These are phyloP conservation scores for Poeciliopsis infans DNA, from an alignment of 2,797 vertebrate species.

Conservation along the genomic window DNA sequence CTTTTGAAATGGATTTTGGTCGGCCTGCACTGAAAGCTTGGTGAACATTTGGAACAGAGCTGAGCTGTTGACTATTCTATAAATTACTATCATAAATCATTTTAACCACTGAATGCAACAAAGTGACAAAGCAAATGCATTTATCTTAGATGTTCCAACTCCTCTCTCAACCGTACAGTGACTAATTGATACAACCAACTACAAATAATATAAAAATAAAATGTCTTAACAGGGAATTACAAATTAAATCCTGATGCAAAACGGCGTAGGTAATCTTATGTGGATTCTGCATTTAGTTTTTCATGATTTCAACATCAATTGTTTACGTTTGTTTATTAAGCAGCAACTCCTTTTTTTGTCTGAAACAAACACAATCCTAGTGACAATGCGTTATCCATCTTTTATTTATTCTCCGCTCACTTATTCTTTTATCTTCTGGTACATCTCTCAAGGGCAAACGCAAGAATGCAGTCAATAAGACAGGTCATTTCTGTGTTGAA, in stretches of 20 bases:
- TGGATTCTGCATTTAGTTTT: background rate
- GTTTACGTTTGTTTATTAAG: background rate
- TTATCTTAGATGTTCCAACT: background rate
- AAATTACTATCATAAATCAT: background rate
- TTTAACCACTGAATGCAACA: background rate
- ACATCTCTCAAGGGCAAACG: slow-evolving; percentile 28
- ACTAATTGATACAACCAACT: background rate
- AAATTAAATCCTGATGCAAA: background rate
- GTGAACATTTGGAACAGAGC: background rate
- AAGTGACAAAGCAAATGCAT: background rate
- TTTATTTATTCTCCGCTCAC: slow-evolving; percentile 17
- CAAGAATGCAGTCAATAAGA: slow-evolving; percentile 13
- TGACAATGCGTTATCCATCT: slow-evolving; percentile 11
- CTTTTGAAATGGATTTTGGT: background rate
- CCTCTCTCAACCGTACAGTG: background rate
- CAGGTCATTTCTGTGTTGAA: slow-evolving; percentile 7
- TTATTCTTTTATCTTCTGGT: slow-evolving; percentile 14
- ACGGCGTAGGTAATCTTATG: background rate
- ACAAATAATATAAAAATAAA: background rate
- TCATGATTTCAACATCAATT: background rate
- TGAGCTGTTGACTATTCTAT: background rate
- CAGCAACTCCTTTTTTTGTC: background rate
- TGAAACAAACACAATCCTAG: background rate
- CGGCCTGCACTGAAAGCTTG: background rate
- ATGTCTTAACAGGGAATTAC: background rate